Base-by-base conservation (phyloP, 2,888 invertebrate species). In the Antheraea assamensis region DNA sequence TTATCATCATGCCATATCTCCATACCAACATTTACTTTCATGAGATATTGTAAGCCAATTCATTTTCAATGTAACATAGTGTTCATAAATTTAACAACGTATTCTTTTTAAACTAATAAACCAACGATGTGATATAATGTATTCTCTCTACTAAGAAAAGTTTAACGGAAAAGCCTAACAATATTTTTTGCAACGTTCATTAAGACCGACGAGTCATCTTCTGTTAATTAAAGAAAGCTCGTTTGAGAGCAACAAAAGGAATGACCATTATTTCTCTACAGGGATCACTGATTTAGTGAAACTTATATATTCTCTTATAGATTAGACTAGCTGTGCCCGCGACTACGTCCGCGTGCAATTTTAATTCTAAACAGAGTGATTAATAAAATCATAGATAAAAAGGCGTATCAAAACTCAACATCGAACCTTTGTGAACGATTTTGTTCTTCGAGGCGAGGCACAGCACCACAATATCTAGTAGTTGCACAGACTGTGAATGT, bases 141-240 rank as follows among this genome's bases (percentile, higher is more conserved):
- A 27, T 64, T 3, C 27, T 64, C 30, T 64, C 30, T 30, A 64
- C 15, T 30, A 15, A 30, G 61, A 30, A 30, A 64, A 64, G 19
- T 17, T 30, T 30, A 27, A 42, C 10, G 13, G 42, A 42, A 42
- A 58, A 58, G n/a, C 58, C 58, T 58, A n/a, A 30, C 27, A 27
- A 64, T 64, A 64, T 64, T 61, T 61, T 58, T 61, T 64, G 30
- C 61, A 64, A 27, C 27, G 27, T 64, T 30, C 61, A 64, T 64
- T 64, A 64, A 30, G 61, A 64, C 4, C 30, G 30, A 30, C 61
- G 17, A 64, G 61, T 64, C 61, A 64, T 64, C 15, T 30, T 64
- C 61, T 1, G 61, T 64, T 64, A 64, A 64, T 64, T 30, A 64
- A 64, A 64, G 61, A 64, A 64, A 64, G 61, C 61, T 64, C 27